phyloP scores from a whole-genome alignment of 2,797 vertebrate genomes.

The Eulemur mongoz region DNA sequence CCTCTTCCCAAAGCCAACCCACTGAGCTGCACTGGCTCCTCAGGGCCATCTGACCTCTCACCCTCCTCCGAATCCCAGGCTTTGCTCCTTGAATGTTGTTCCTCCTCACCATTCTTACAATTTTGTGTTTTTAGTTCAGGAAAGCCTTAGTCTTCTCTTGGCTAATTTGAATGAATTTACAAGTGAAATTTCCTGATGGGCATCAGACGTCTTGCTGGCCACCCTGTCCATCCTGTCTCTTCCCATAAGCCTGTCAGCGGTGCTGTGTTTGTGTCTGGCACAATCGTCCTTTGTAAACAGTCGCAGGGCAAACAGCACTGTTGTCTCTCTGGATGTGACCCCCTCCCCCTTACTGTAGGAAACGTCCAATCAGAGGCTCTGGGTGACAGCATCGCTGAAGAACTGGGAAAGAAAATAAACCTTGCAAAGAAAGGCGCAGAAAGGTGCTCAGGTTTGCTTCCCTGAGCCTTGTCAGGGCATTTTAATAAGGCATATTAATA shows the following conservation, averaged over 20 bases:
- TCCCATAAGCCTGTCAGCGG: neutral
- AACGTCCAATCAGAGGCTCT: neutral
- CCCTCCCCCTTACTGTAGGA: neutral
- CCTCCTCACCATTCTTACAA: neutral
- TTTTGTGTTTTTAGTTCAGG: neutral
- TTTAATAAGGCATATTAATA: neutral
- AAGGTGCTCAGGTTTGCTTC: neutral
- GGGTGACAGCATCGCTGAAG: neutral
- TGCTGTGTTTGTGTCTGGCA: neutral
- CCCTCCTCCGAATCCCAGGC: neutral
- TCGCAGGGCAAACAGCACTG: neutral
- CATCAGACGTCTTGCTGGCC: slow-evolving; percentile 12
- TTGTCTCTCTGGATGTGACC: slow-evolving; percentile 62
- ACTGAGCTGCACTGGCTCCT: neutral
- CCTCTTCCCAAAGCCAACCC: neutral
- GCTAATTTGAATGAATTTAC: slow-evolving; percentile 63
- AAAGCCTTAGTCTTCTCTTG: slow-evolving; percentile 2
- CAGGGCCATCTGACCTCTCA: neutral
- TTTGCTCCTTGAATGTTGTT: neutral
- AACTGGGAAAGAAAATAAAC: neutral
- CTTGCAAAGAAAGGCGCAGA: neutral
- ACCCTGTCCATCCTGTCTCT: neutral
- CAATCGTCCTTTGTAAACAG: slow-evolving; percentile 62
- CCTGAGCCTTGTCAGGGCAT: neutral
- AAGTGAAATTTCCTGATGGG: slow-evolving; percentile 53